These are phyloP conservation scores for Halcyon leucocephala DNA, from an alignment of 2,797 vertebrate species.

Conservation along the genomic window DNA sequence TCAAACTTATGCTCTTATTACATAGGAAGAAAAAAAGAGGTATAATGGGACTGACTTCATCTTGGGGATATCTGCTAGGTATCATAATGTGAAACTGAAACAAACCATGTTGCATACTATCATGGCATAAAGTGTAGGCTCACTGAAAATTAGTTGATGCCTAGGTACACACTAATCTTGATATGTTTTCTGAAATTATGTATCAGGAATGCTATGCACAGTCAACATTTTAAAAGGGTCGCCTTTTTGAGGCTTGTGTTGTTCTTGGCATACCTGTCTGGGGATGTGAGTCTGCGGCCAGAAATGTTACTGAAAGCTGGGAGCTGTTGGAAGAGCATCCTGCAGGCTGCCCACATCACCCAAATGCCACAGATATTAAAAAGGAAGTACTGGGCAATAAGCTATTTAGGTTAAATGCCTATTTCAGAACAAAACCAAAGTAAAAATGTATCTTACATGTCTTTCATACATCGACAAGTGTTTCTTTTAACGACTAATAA, in stretches of 20 bases:
- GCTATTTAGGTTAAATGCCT: neutral
- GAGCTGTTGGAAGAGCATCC: neutral
- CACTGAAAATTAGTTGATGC: neutral
- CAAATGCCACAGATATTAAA: neutral
- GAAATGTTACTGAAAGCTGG: neutral
- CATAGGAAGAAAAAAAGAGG: neutral
- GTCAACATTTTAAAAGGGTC: neutral
- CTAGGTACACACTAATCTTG: neutral
- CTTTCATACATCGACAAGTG: too few relatives aligned
- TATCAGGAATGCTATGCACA: neutral
- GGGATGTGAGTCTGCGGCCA: neutral
- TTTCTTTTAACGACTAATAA: neutral
- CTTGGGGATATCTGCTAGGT: neutral
- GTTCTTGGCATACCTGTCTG: neutral
- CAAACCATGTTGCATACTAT: neutral
- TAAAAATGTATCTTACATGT: neutral
- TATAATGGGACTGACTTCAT: neutral
- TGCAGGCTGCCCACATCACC: neutral
- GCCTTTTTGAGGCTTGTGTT: neutral
- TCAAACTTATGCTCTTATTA: neutral
- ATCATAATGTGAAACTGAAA: neutral
- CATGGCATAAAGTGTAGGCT: neutral
- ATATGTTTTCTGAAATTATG: neutral
- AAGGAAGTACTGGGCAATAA: neutral
- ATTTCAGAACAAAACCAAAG: neutral